A percentile compares a stretch with the other conserved stretches of the same genome.
Conservation (phyloP, 2,797 vertebrate species). For the Loriculus beryllinus region DNA sequence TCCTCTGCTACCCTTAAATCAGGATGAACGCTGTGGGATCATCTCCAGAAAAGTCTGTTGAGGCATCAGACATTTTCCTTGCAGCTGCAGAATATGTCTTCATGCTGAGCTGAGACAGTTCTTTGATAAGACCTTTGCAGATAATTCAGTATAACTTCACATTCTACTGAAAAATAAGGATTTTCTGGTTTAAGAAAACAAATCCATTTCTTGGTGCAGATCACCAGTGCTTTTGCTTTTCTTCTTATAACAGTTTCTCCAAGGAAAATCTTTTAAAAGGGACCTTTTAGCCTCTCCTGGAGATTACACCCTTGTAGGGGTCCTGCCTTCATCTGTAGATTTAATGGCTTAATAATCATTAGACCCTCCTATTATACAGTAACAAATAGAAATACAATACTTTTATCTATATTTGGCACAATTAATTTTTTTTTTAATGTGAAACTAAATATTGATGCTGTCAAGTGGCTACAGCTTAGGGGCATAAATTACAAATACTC, state of each 20-base stretch:
- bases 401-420: constrained; percentile 65
- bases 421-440: constrained; percentile 34
- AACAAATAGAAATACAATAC: constrained; percentile 63
- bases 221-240: neutral
- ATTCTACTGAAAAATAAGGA: neutral
- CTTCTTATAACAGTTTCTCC: neutral
- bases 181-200: neutral
- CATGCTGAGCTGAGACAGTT: neutral
- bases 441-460: constrained; percentile 65
- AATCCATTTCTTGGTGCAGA: neutral
- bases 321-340: constrained; percentile 34
- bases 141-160: neutral
- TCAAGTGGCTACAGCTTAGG: constrained; percentile 29
- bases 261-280: constrained; percentile 20
- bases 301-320: neutral
- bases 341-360: constrained; percentile 57
- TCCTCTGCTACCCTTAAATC: neutral
- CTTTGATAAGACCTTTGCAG: neutral
- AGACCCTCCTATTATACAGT: constrained; percentile 2
- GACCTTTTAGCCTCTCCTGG: neutral
- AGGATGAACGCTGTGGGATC: neutral
- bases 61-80: neutral
- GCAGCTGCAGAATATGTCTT: neutral
- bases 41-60: neutral
- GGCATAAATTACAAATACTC: constrained; percentile 56